Conservation (phyloP, 1,140 invertebrate species). For the Cotesia vestalis region DNA sequence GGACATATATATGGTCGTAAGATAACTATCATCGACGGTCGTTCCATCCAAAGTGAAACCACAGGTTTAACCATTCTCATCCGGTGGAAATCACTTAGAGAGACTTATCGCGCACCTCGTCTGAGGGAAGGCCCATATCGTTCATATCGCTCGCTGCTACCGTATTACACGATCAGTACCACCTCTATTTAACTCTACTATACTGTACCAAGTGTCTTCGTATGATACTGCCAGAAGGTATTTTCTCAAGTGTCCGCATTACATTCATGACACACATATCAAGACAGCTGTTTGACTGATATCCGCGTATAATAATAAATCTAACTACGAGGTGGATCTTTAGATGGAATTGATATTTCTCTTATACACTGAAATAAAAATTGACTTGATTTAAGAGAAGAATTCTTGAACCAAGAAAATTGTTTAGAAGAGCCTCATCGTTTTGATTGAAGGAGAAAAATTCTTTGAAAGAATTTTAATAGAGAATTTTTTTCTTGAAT, state of each 20-base stretch:
- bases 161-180: background rate
- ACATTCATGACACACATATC: background rate
- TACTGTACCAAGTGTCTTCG: no score
- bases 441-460: no score
- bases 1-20: background rate
- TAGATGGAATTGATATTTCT: no score
- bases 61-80: slow-evolving; percentile 18
- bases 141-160: background rate
- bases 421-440: no score
- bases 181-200: background rate
- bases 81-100: slow-evolving; percentile 23
- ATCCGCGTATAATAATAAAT: no score
- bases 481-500: no score
- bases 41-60: slow-evolving; percentile 2
- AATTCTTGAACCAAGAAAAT: no score
- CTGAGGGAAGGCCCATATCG: background rate
- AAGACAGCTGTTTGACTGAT: slow-evolving; percentile 1
- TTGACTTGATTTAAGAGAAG: no score
- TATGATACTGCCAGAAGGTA: slow-evolving; percentile 1
- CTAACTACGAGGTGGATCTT: no score
- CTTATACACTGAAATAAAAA: no score
- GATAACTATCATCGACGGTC: background rate
- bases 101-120: slow-evolving; percentile 24
- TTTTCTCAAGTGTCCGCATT: slow-evolving; percentile 8
- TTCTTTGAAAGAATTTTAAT: background rate